These are phyloP conservation scores for Muscina levida DNA, from an alignment of 2,888 invertebrate species.

Conservation along the genomic window DNA sequence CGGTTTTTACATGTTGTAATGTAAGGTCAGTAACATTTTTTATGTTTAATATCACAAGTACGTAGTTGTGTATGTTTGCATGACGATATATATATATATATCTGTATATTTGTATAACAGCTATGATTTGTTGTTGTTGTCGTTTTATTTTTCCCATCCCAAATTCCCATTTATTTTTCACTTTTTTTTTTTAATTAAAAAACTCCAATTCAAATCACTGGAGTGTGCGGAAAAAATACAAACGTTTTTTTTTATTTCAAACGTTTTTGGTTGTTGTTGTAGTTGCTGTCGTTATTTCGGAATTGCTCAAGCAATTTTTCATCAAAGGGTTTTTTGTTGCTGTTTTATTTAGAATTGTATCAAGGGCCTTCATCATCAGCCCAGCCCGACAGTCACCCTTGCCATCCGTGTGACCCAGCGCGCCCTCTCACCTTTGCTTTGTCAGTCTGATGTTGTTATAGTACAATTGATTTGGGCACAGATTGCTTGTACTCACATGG, in stretches of 20 bases:
- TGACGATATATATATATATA: too few species aligned
- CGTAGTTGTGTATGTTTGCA: not conserved
- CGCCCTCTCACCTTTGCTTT: not conserved
- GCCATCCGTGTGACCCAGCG: not conserved
- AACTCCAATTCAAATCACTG: conserved; percentile 28
- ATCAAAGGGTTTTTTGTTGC: conserved; percentile 22
- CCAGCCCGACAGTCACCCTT: not conserved
- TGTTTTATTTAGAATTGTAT: conserved; percentile 9
- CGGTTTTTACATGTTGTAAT: conserved; percentile 63
- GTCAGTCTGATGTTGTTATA: not conserved
- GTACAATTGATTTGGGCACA: conserved; percentile 23
- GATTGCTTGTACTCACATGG: not conserved
- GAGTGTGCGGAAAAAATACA: conserved; percentile 22
- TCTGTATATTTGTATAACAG: too few species aligned
- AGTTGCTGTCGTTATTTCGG: not conserved
- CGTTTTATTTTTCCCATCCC: not conserved
- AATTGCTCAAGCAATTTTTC: conserved; percentile 31
- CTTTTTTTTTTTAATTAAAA: conserved; percentile 46
- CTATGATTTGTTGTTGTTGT: not conserved
- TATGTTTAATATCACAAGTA: not conserved
- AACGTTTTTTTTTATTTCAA: conserved; percentile 20
- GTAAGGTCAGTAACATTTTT: conserved; percentile 67
- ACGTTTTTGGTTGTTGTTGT: too few species aligned
- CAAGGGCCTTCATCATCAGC: not conserved
- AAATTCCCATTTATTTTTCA: conserved; percentile 26